Base-by-base conservation (phyloP, 2,797 vertebrate species). In the Liasis olivaceus region DNA sequence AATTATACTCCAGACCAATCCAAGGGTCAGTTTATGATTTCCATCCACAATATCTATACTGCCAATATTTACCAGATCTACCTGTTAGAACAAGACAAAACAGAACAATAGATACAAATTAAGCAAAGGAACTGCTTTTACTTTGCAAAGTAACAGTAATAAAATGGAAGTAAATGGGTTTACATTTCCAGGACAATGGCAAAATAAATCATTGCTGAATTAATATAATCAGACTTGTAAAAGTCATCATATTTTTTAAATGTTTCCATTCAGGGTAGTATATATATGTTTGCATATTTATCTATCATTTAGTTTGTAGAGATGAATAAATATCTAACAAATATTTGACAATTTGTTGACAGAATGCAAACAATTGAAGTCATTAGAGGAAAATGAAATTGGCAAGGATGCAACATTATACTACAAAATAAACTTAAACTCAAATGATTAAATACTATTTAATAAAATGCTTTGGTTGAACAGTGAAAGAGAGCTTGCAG, bases 1-100 rank as follows among this genome's bases (percentile, higher is more conserved):
- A 98, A 99, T 99, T 97, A 99, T 99, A 98, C 98, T 99, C 99
- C 99, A 99, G 98, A 99, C 99, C 97, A 99, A 98, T 95, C 99
- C 99, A 96, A 99, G 98, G 93, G 98, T 99, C 96, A 99, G 97
- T 96, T 99, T 99, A 97, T 99, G 99, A 98, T 99, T 99, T 96
- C 99, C 99, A 99, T 99, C 99, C 96, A 99, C 99, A 92, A 99
- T 99, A 96, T 99, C 99, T 92, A 98, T 97, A 89, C 99, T 99
- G 88, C 99, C 99, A 47, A 99, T 99, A 96, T 99, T 99, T 97
- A 99, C 99, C 97, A 99, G 96, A 96, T 99, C 99, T 94, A 99
- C 98, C 99, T 99, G 95, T 84, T 89, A 91, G n/a, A 91, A 84
- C 93, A 95, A 94, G 56, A 85, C 92, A 93, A 86, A 31, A 31